Evolutionary conservation across 2,888 invertebrate species (phyloP).

Genomic region (Diloba caeruleocephala): DNA sequence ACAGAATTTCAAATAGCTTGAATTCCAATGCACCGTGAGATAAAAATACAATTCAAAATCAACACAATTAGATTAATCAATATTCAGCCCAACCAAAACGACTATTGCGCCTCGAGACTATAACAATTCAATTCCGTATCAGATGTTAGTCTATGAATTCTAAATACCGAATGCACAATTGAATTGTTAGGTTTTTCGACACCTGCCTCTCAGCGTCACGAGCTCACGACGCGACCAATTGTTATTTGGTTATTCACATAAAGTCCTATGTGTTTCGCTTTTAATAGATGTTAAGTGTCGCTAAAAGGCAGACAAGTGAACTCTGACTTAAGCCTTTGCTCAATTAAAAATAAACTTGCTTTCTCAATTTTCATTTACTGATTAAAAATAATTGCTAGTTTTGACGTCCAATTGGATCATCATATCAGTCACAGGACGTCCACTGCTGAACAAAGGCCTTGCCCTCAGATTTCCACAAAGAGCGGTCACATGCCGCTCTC

Average conservation of each 20-base stretch:
- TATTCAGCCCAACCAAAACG: slow-evolving; percentile 35
- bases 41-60: slow-evolving; percentile 17
- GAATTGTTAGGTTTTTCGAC: slow-evolving; percentile 71
- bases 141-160: slow-evolving; percentile 55
- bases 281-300: slow-evolving; percentile 64
- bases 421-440: too few species aligned
- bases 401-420: slow-evolving; percentile 4
- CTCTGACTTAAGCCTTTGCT: slow-evolving; percentile 42
- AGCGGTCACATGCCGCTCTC: too few species aligned
- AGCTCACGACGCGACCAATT: slow-evolving; percentile 65
- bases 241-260: slow-evolving; percentile 62
- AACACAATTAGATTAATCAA: slow-evolving; percentile 22
- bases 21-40: slow-evolving; percentile 16
- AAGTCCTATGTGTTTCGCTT: slow-evolving; percentile 54
- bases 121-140: slow-evolving; percentile 58
- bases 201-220: slow-evolving; percentile 65
- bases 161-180: slow-evolving; percentile 63
- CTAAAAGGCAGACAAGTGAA: slow-evolving; percentile 54
- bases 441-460: too few species aligned
- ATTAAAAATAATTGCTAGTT: slow-evolving; percentile 7
- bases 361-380: slow-evolving; percentile 25
- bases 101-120: slow-evolving; percentile 26
- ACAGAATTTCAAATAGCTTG: background rate
- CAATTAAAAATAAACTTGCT: slow-evolving; percentile 33
- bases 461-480: too few species aligned